These are phyloP conservation scores for Malthinus flaveolus DNA, from an alignment of 2,888 invertebrate genomes.

Conservation along the genomic window DNA sequence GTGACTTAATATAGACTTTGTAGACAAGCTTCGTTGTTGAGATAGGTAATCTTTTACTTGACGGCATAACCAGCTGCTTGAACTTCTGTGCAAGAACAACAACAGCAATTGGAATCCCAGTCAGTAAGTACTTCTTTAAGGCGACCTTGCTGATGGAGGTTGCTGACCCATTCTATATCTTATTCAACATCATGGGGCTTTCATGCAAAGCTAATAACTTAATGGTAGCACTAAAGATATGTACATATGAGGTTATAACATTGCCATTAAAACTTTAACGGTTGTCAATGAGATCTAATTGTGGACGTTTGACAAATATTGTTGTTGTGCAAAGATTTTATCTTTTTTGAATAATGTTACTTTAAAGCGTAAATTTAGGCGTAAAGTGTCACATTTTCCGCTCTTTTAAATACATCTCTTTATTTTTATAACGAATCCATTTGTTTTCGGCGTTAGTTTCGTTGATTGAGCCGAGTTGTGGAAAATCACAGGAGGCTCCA, in stretches of 20 bases:
- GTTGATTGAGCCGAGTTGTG: too few relatives aligned
- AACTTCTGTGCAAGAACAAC: constrained; percentile 11
- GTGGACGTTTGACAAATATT: not conserved
- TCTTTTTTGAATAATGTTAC: too few relatives aligned
- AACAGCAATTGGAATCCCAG: constrained; percentile 5
- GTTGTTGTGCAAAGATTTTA: too few relatives aligned
- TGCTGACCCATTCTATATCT: constrained; percentile 14
- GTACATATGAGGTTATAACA: constrained; percentile 3
- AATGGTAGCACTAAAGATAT: constrained; percentile 12
- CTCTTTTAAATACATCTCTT: too few relatives aligned
- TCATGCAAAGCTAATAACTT: constrained; percentile 15
- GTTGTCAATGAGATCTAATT: not conserved
- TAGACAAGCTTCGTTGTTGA: not conserved
- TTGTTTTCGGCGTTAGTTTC: too few relatives aligned
- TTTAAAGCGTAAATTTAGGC: too few relatives aligned
- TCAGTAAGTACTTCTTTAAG: not conserved
- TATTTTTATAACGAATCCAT: too few relatives aligned
- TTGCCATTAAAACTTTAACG: not conserved
- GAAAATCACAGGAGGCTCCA: too few relatives aligned
- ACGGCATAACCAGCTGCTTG: constrained; percentile 2
- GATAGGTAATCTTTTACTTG: not conserved
- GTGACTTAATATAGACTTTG: constrained; percentile 7
- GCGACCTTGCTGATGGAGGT: constrained; percentile 18
- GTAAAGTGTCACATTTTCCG: too few relatives aligned
- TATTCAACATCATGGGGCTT: constrained; percentile 9